These are phyloP conservation scores for Biston stratarius DNA, from an alignment of 2,888 invertebrate genomes.

Conservation along the genomic window DNA sequence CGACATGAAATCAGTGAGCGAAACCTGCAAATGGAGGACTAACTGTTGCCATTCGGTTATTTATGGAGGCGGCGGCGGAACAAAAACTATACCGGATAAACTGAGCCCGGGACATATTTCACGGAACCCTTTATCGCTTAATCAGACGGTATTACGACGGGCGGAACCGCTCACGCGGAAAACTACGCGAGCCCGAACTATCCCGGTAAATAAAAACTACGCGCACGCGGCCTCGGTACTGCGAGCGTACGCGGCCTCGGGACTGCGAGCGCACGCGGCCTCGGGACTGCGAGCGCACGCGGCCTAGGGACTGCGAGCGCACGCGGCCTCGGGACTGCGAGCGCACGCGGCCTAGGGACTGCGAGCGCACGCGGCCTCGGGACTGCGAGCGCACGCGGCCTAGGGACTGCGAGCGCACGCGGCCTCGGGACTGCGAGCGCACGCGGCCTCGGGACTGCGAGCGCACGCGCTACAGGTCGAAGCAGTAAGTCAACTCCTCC, in stretches of 20 bases:
- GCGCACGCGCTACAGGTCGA: not conserved
- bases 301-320: constrained; percentile 25
- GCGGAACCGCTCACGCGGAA: constrained; percentile 47
- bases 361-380: constrained; percentile 27
- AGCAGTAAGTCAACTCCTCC: constrained; percentile 12
- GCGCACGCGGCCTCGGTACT: constrained; percentile 27
- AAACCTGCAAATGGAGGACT: not conserved
- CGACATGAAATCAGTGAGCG: not conserved
- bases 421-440: constrained; percentile 26
- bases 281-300: constrained; percentile 29
- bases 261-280: constrained; percentile 28
- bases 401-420: constrained; percentile 28
- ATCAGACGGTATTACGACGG: constrained; percentile 35
- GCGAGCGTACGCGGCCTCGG: constrained; percentile 27
- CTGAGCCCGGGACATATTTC: constrained; percentile 35
- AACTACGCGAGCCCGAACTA: constrained; percentile 49
- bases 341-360: constrained; percentile 27
- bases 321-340: constrained; percentile 26
- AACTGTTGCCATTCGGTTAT: constrained; percentile 14
- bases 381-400: constrained; percentile 28
- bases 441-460: constrained; percentile 26
- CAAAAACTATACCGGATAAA: constrained; percentile 30
- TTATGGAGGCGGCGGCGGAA: constrained; percentile 16
- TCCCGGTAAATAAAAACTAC: constrained; percentile 51
- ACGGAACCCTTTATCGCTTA: constrained; percentile 40